Evolutionary conservation across 2,113 vertebrate species (phyloP).

Genomic region (Bostrychus sinensis): DNA sequence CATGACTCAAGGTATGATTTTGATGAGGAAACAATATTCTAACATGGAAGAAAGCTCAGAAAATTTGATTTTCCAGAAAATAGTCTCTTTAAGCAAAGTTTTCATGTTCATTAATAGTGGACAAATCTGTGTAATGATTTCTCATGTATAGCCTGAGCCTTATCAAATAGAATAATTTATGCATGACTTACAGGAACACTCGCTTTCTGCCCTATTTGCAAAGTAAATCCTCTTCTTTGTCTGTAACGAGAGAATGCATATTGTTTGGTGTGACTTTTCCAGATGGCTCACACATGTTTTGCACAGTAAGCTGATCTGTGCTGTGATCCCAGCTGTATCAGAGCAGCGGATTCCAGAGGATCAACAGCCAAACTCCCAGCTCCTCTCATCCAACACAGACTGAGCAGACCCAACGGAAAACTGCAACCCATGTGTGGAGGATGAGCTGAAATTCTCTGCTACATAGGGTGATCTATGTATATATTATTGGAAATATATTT

Average conservation of each 20-base stretch:
- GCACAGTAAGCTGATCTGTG: slow-evolving; percentile 73
- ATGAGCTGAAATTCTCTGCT: too few species aligned
- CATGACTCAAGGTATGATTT: too few species aligned
- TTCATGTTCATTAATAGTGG: too few species aligned
- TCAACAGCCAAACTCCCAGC: slow-evolving; percentile 50
- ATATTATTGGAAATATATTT: slow-evolving; percentile 53
- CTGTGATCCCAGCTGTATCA: slow-evolving; percentile 65
- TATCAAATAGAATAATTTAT: too few species aligned
- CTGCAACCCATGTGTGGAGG: slow-evolving; percentile 6
- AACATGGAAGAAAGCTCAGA: too few species aligned
- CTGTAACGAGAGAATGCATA: slow-evolving; percentile 53
- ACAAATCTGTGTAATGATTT: too few species aligned
- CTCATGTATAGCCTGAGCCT: too few species aligned
- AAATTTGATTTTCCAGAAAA: too few species aligned
- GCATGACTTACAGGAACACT: too few species aligned
- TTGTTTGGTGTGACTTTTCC: slow-evolving; percentile 65
- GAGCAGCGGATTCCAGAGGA: slow-evolving; percentile 62
- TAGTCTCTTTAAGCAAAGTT: too few species aligned
- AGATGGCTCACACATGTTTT: slow-evolving; percentile 76
- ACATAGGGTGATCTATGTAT: too few species aligned
- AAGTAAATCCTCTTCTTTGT: slow-evolving; percentile 71
- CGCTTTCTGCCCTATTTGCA: slow-evolving; percentile 39
- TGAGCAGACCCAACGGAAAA: slow-evolving; percentile 54
- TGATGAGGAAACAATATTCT: too few species aligned
- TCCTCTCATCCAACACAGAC: slow-evolving; percentile 43